These are phyloP conservation scores for Hemicrepidius hirtus DNA, from an alignment of 2,888 invertebrate species.

Conservation along the genomic window DNA sequence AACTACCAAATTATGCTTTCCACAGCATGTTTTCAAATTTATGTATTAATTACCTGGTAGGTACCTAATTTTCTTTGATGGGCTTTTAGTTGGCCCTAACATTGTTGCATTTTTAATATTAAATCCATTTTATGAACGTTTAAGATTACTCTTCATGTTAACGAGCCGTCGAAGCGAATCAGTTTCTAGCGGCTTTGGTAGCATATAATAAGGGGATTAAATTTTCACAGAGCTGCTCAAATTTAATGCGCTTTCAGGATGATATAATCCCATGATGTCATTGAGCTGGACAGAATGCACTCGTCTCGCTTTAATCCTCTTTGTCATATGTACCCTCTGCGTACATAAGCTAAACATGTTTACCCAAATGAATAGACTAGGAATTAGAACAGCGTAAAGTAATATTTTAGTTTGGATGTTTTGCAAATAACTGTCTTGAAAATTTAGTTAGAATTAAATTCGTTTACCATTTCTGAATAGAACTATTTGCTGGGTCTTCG, in stretches of 20 bases:
- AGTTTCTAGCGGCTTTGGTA: slow-evolving; percentile 34
- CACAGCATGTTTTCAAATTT: background rate
- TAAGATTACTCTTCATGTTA: slow-evolving; percentile 34
- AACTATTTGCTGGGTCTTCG: background rate
- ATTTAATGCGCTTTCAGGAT: slow-evolving; percentile 60
- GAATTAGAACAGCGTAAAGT: background rate
- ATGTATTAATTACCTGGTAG: background rate
- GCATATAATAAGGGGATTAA: slow-evolving; percentile 57
- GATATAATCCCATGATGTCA: slow-evolving; percentile 61
- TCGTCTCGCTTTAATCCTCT: slow-evolving; percentile 58
- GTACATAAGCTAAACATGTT: background rate
- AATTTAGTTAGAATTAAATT: background rate
- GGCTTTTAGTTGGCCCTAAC: background rate
- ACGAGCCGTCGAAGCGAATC: slow-evolving; percentile 40
- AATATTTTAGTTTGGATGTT: background rate
- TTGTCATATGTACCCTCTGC: slow-evolving; percentile 43
- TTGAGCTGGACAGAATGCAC: slow-evolving; percentile 61
- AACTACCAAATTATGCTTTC: too few species aligned
- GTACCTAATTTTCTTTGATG: background rate
- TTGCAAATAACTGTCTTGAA: background rate
- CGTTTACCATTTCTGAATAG: too few species aligned
- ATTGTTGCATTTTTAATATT: slow-evolving; percentile 6
- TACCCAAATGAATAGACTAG: background rate
- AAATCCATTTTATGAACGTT: background rate
- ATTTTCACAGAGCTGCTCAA: slow-evolving; percentile 61